Conservation (phyloP, 2,888 invertebrate genomes). For the Deilephila porcellus region DNA sequence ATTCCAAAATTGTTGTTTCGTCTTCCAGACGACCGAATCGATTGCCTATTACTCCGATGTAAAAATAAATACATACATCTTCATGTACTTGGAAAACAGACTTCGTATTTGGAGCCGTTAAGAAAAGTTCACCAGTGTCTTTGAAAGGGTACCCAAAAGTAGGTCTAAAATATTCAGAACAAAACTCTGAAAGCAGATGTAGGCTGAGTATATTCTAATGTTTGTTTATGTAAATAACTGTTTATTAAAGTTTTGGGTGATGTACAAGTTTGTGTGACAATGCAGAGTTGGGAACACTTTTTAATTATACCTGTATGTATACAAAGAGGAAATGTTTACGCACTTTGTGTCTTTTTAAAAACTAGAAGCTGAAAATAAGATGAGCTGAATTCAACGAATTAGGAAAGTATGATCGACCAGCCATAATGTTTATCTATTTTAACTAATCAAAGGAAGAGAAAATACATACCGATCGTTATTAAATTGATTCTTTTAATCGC, state of each 20-base stretch:
- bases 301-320: no score
- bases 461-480: no score
- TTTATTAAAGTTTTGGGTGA: background rate
- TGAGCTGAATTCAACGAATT: no score
- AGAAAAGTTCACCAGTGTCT: background rate
- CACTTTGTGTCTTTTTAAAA: no score
- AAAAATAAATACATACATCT: conserved; percentile 18
- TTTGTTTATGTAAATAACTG: background rate
- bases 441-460: no score
- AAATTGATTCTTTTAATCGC: no score
- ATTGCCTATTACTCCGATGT: conserved; percentile 4
- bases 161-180: background rate
- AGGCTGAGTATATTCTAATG: conserved; percentile 2
- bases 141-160: conserved; percentile 4
- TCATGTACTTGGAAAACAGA: background rate
- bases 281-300: background rate
- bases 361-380: no score
- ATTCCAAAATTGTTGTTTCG: conserved; percentile 22
- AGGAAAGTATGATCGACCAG: no score
- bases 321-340: no score
- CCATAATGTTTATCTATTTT: no score
- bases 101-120: conserved; percentile 1
- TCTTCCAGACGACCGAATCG: conserved; percentile 25
- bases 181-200: background rate
- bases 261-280: background rate